Conservation (phyloP, 1,140 invertebrate genomes). For the Eupristina koningsbergeri region DNA sequence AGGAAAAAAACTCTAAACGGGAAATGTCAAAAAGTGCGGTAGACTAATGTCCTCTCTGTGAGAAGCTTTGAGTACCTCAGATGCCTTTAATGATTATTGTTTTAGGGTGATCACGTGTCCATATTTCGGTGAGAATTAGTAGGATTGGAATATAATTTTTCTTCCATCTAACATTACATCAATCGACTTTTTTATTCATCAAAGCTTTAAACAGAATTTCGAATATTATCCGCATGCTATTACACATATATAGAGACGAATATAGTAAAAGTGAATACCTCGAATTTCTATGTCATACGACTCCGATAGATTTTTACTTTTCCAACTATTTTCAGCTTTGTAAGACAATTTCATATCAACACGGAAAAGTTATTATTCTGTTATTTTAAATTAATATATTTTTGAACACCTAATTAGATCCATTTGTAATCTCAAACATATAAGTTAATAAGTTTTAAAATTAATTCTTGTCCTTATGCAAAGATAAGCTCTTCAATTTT, state of each 20-base stretch:
- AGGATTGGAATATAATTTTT: constrained; percentile 12
- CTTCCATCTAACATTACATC: constrained; percentile 21
- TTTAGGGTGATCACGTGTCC: constrained; percentile 44
- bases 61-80: constrained; percentile 11
- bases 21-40: no score
- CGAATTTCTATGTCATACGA: no score
- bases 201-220: constrained; percentile 2
- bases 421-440: not conserved
- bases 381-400: constrained; percentile 46
- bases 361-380: no score
- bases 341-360: constrained; percentile 32
- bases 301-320: no score
- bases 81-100: constrained; percentile 33
- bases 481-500: no score
- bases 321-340: constrained; percentile 45
- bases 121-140: constrained; percentile 51
- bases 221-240: no score
- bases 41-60: not conserved
- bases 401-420: not conserved
- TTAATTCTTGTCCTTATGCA: no score
- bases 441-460: no score
- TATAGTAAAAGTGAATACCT: no score
- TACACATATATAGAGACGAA: no score
- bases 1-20: no score
- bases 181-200: constrained; percentile 31